Evolutionary conservation across 2,113 vertebrate genomes (phyloP).

Genomic region (Podilymbus podiceps): DNA sequence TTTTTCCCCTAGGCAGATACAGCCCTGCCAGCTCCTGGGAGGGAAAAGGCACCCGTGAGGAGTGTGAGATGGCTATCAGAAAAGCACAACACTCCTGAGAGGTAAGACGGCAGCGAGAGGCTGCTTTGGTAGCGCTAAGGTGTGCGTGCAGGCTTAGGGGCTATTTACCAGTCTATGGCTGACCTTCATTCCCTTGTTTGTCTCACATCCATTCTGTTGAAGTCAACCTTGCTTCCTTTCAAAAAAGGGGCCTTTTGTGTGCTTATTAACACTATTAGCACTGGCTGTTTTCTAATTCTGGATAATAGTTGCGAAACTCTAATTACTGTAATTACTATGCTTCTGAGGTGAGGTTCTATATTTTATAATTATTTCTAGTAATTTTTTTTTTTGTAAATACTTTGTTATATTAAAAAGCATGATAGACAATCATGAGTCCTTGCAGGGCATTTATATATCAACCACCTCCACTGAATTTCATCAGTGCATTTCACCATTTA

Average conservation of each 20-base stretch:
- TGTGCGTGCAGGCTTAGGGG: rapidly evolving
- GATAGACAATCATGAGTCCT: neutral
- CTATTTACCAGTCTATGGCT: neutral
- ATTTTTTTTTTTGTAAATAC: neutral
- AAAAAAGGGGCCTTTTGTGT: constrained; percentile 7
- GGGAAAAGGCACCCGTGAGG: neutral
- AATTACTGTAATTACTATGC: constrained; percentile 54
- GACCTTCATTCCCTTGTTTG: neutral
- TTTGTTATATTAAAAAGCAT: constrained; percentile 19
- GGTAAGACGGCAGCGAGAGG: neutral
- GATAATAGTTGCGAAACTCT: constrained; percentile 43
- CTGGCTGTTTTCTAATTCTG: constrained; percentile 20
- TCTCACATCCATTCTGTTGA: neutral
- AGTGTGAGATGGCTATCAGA: neutral
- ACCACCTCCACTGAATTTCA: neutral
- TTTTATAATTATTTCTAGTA: constrained; percentile 30
- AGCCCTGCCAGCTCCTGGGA: neutral
- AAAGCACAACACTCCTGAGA: neutral
- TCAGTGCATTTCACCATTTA: neutral
- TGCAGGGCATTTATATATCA: neutral
- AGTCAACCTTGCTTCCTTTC: neutral
- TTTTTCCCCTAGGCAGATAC: neutral
- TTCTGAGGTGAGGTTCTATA: constrained; percentile 29
- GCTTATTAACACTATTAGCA: constrained; percentile 55
- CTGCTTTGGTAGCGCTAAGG: neutral